Base-by-base conservation (phyloP, 2,888 invertebrate species). In the Aleiodes leptofemur region DNA sequence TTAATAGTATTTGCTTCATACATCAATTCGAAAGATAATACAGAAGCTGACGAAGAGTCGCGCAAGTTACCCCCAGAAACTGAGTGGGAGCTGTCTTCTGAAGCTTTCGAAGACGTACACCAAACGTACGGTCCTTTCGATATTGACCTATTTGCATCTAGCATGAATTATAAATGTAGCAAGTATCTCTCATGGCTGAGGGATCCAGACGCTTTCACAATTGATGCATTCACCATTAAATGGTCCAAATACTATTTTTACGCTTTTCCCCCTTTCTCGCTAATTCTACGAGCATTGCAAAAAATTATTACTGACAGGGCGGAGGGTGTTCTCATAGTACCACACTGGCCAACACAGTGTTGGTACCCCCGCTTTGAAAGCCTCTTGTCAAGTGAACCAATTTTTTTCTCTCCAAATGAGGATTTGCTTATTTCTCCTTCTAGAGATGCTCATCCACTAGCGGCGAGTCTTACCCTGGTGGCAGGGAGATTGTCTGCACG, bases 271-370 rank as follows among this genome's bases (percentile, higher is more conserved):
- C 43, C 43, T 8, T 61, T 61, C 34, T 72, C 71, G 5, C 31
- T 78, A 9, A 77, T 85, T 69, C 59, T 77, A 50, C 80, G 74
- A 74, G 69, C 75, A 0, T 48, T 86, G 7, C 59, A 79, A 57
- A 85, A 85, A 78, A 84, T 85, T 31, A 79, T 76, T 48, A 13
- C 48, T n/a, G 83, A 86, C n/a, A 79, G 74, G 50, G 81, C 84
- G 4, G 66, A 73, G 51, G 85, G 83, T 0, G 83, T 85, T 34
- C 64, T 86, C 3, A 83, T 86, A 7, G 82, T 83, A 3, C 85
- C 80, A 9, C 66, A 70, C n/a, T 85, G 80, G 83, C 80, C 78
- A 56, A 71, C 77, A 0, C 83, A 83, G 70, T 78, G 82, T 0
- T 86, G 84, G 85, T 85, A 76, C 55, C 84, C 85, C 9, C 11